A percentile compares a stretch with the other conserved stretches of the same genome.
phyloP scores from a whole-genome alignment of 2,797 vertebrate species.

The Threskiornis aethiopicus region DNA sequence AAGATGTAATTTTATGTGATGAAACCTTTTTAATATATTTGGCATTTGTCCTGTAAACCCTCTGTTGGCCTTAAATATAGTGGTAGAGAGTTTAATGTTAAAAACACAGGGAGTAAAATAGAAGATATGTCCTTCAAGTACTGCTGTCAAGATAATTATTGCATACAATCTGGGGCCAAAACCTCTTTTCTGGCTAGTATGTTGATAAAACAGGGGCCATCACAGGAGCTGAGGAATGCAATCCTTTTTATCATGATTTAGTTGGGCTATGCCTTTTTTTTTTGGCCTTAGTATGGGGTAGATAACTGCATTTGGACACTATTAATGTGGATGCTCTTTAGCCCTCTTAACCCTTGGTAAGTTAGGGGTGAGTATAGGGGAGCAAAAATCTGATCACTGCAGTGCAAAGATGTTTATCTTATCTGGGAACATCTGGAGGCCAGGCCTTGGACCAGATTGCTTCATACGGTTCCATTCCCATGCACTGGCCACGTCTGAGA shows the following conservation, averaged over 20 bases:
- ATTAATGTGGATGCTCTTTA: background rate
- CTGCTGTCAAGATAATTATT: background rate
- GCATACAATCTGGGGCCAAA: background rate
- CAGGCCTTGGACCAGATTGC: background rate
- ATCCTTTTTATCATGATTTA: background rate
- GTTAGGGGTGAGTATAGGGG: background rate
- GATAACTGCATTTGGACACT: background rate
- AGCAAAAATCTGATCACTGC: background rate
- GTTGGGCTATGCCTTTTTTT: background rate
- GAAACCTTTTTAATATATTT: background rate
- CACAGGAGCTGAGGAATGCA: background rate
- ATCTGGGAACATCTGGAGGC: background rate
- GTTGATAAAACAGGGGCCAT: background rate
- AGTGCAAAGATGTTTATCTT: background rate
- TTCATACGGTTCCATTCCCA: background rate
- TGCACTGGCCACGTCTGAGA: background rate
- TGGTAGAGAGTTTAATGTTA: background rate
- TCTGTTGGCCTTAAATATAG: background rate
- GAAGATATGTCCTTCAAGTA: background rate
- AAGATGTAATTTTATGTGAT: constrained; percentile 9
- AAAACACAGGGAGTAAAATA: background rate
- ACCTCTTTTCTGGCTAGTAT: background rate
- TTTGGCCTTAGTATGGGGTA: background rate
- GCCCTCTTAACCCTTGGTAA: background rate
- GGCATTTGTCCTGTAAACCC: constrained; percentile 3